A percentile compares a stretch with the other conserved stretches of the same genome.
Conservation (phyloP, 2,888 invertebrate genomes). For the Deroplatys truncata region DNA sequence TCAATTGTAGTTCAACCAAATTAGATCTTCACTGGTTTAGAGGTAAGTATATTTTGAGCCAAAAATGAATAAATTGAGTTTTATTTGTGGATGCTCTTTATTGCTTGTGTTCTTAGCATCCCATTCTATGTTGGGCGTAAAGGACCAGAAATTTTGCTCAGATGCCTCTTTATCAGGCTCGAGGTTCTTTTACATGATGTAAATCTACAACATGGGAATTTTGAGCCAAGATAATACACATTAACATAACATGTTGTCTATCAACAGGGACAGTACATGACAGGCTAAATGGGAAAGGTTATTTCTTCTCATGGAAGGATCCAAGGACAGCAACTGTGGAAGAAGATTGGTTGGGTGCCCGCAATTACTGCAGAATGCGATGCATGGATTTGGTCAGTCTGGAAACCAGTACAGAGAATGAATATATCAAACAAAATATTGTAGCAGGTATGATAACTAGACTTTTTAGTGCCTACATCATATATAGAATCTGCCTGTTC, state of each 20-base stretch:
- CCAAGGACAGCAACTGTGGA: slow-evolving; percentile 68
- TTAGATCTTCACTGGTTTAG: too few relatives aligned
- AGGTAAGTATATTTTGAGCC: too few relatives aligned
- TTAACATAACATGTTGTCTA: background rate
- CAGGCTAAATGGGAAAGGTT: slow-evolving; percentile 59
- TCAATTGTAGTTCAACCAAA: too few relatives aligned
- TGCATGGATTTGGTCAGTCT: slow-evolving; percentile 87
- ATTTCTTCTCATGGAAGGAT: slow-evolving; percentile 86
- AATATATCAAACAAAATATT: slow-evolving; percentile 77
- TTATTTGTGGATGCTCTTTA: too few relatives aligned
- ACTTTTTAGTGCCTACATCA: background rate
- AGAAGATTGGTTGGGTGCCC: slow-evolving; percentile 78
- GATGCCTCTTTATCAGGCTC: too few relatives aligned
- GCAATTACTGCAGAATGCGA: slow-evolving; percentile 81
- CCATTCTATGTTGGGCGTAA: too few relatives aligned
- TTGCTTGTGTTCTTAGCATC: too few relatives aligned
- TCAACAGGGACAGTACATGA: slow-evolving; percentile 45
- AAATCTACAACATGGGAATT: too few relatives aligned
- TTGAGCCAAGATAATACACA: too few relatives aligned
- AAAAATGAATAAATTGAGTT: too few relatives aligned
- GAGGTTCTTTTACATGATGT: too few relatives aligned
- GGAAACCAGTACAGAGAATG: slow-evolving; percentile 82
- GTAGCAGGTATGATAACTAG: slow-evolving; percentile 60
- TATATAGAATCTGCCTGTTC: background rate
- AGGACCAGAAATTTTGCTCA: too few relatives aligned